These are phyloP conservation scores for Lycodopsis pacificus DNA, from an alignment of 2,797 vertebrate species.

Conservation along the genomic window DNA sequence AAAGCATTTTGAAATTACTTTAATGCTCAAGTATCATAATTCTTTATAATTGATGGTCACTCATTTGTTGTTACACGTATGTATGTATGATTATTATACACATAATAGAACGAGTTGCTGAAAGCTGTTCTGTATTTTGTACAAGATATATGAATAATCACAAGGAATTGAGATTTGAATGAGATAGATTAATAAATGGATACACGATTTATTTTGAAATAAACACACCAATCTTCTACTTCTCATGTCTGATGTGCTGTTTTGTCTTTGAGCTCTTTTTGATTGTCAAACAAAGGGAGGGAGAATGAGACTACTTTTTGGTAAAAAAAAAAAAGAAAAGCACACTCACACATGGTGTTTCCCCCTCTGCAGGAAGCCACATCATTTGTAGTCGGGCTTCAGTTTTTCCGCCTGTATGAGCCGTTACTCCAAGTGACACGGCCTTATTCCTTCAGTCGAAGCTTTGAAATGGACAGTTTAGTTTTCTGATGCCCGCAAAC, in stretches of 20 bases:
- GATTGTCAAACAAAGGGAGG: slow-evolving; percentile 22
- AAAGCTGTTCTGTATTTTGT: slow-evolving; percentile 13
- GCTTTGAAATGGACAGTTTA: slow-evolving; percentile 31
- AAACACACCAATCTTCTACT: slow-evolving; percentile 21
- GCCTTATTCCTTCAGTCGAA: slow-evolving; percentile 20
- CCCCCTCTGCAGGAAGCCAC: slow-evolving; percentile 77
- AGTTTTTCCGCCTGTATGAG: slow-evolving; percentile 58
- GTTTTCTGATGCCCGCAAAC: slow-evolving; percentile 11
- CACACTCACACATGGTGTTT: slow-evolving; percentile 69
- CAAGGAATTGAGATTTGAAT: not conserved
- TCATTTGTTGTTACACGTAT: not conserved
- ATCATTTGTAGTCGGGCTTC: slow-evolving; percentile 67
- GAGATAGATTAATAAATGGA: slow-evolving; percentile 22
- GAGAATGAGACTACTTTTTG: slow-evolving; percentile 29
- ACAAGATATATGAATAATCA: not conserved
- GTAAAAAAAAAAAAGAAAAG: slow-evolving; percentile 33
- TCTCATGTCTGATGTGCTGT: slow-evolving; percentile 16
- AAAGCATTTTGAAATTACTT: not conserved
- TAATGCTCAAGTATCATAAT: not conserved
- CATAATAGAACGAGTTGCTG: not conserved
- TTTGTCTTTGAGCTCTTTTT: slow-evolving; percentile 25
- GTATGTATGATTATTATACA: not conserved
- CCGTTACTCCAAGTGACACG: slow-evolving; percentile 60
- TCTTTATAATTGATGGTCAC: not conserved
- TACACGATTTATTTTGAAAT: slow-evolving; percentile 53